Percentiles rank a stretch among this genome's conserved stretches.
These are phyloP conservation scores for Tragelaphus buxtoni DNA, from an alignment of 2,113 vertebrate genomes.

Conservation along the genomic window DNA sequence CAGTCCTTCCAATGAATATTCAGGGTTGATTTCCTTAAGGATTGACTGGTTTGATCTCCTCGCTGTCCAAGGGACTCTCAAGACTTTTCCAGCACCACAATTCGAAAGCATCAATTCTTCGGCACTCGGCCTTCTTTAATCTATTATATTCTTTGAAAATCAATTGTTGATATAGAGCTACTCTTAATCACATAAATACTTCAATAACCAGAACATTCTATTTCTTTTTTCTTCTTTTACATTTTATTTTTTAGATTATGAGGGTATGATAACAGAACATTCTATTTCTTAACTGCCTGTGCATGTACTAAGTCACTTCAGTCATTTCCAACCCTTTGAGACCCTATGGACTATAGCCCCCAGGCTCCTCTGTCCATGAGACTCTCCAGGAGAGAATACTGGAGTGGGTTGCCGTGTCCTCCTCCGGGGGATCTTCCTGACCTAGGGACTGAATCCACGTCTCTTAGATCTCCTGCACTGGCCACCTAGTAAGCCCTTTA, in stretches of 20 bases:
- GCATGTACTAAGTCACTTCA: neutral
- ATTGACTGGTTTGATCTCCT: neutral
- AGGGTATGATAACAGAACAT: neutral
- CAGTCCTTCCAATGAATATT: neutral
- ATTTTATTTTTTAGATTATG: neutral
- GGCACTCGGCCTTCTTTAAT: neutral
- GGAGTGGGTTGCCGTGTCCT: neutral
- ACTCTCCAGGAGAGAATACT: neutral
- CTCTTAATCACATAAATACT: neutral
- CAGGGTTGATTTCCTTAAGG: neutral
- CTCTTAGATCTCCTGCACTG: neutral
- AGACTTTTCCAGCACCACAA: neutral
- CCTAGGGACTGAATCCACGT: neutral
- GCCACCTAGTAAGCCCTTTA: neutral
- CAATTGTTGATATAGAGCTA: neutral
- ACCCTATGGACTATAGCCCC: neutral
- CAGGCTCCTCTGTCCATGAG: neutral
- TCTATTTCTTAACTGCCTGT: neutral
- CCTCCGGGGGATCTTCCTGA: neutral
- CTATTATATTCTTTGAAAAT: slow-evolving; percentile 34
- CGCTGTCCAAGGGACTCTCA: neutral
- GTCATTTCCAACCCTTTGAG: neutral
- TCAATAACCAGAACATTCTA: neutral
- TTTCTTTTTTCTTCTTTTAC: neutral
- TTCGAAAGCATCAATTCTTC: neutral